Conservation (phyloP, 2,888 invertebrate species). For the Steromphala cineraria region DNA sequence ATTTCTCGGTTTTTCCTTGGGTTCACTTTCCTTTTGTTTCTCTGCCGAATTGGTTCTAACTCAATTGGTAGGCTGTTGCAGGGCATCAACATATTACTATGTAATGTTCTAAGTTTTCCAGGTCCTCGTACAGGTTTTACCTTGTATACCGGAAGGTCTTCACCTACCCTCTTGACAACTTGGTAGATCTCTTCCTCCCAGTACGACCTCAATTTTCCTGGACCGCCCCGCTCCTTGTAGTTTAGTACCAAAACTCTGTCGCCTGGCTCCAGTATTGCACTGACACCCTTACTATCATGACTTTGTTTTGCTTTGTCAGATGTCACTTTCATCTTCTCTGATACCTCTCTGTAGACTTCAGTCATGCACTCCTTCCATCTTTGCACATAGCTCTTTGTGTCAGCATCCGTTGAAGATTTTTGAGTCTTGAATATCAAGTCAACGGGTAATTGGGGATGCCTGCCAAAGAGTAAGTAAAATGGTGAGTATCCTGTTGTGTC, state of each 20-base stretch:
- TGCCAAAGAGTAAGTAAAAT: constrained; percentile 16
- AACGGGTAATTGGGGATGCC: not conserved
- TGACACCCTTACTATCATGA: not conserved
- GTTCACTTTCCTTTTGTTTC: too few species aligned
- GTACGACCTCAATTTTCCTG: constrained; percentile 20
- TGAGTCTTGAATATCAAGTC: constrained; percentile 11
- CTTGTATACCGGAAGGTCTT: constrained; percentile 12
- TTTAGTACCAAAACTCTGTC: constrained; percentile 23
- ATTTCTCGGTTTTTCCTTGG: not conserved
- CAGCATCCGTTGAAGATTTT: not conserved
- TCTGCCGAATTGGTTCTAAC: too few species aligned
- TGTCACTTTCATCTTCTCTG: not conserved
- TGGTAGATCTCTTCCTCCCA: constrained; percentile 14
- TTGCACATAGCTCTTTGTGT: constrained; percentile 4
- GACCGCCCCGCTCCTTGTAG: constrained; percentile 18
- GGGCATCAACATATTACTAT: constrained; percentile 14
- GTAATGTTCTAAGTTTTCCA: not conserved
- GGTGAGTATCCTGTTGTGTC: not conserved
- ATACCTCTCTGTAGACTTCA: not conserved
- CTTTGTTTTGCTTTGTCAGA: not conserved
- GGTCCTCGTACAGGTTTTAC: not conserved
- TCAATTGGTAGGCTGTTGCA: constrained; percentile 2
- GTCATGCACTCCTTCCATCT: constrained; percentile 17
- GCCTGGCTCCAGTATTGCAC: constrained; percentile 17
- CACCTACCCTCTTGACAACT: constrained; percentile 17